Base-by-base conservation (phyloP, 2,888 invertebrate genomes). In the Ditylenchus weischeri region DNA sequence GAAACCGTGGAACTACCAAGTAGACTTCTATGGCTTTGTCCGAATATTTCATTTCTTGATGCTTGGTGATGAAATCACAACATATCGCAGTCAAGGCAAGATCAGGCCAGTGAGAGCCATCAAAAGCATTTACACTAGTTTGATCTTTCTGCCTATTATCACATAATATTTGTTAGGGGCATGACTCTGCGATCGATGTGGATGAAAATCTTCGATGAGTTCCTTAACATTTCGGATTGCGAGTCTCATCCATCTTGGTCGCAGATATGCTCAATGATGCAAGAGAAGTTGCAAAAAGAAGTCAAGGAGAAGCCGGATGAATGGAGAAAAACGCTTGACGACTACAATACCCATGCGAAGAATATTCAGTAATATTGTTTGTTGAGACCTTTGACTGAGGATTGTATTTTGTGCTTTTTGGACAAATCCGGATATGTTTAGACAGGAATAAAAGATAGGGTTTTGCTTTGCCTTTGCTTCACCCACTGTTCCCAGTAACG, bases 21-120 rank as follows among this genome's bases (percentile, higher is more conserved):
- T 91, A 47, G 94, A 95, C 86, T 86, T 91, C 79, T 94, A 89
- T 84, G 93, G 93, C 74, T 85, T 93, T 71, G 91, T 91, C 61
- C 91, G 90, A n/a, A 90, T 91, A 13, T 89, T 92, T 74, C 91
- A 93, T 84, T 90, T 91, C 60, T 86, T 94, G 75, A 85, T 93
- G 21, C 90, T 92, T 86, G 91, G 91, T 57, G 90, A 90, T 81
- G 94, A 94, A 84, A 92, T 94, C 90, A 89, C 90, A 79, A 61
- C 62, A 88, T 90, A 69, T 23, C 21, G 54, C 3, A 29, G 29
- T 21, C 54, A 54, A n/a, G 54, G 54, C 11, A 23, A 62, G 7
- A 81, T 81, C 76, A 66, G 64, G 38, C 74, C 77, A 13, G n/a
- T n/a, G n/a, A 70, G 73, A 21, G 72, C 70, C 21, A 70, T 83